A percentile compares a stretch with the other conserved stretches of the same genome.
phyloP scores from a whole-genome alignment of 2,888 invertebrate species.

The Microplitis deprimator region DNA sequence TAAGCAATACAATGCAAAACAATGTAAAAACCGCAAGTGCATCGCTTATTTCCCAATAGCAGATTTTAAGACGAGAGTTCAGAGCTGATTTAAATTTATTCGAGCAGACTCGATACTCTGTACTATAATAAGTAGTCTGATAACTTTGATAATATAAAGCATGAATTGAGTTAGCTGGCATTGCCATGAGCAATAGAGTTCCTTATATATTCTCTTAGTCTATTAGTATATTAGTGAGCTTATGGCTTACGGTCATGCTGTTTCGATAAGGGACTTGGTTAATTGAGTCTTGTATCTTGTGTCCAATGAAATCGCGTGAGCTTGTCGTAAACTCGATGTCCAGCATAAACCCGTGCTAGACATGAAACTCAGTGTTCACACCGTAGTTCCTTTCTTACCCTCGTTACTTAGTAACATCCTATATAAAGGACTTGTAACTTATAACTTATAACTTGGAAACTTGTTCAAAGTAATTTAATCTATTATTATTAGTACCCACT shows the following conservation, averaged over 20 bases:
- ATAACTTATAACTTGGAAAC: neutral
- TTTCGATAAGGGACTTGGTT: slow-evolving; percentile 25
- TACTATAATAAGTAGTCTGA: too few species aligned
- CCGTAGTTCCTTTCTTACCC: slow-evolving; percentile 65
- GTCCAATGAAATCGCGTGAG: slow-evolving; percentile 19
- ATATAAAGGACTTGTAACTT: neutral
- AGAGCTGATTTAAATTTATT: neutral
- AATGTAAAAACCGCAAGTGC: neutral
- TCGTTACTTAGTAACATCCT: neutral
- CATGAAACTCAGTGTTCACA: slow-evolving; percentile 56
- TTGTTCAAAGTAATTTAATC: neutral
- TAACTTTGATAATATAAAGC: too few species aligned
- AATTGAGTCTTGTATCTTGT: slow-evolving; percentile 28
- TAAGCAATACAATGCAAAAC: neutral
- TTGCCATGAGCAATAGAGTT: neutral
- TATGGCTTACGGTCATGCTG: neutral
- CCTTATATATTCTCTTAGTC: neutral
- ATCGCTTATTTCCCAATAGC: neutral
- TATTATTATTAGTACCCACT: neutral
- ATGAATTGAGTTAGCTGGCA: too few species aligned
- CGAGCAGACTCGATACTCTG: too few species aligned
- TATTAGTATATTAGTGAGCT: neutral
- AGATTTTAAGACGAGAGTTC: neutral
- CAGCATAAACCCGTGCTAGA: slow-evolving; percentile 14
- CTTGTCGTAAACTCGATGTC: slow-evolving; percentile 11